Conservation (phyloP, 2,113 vertebrate genomes). For the Paradoxurus hermaphroditus region DNA sequence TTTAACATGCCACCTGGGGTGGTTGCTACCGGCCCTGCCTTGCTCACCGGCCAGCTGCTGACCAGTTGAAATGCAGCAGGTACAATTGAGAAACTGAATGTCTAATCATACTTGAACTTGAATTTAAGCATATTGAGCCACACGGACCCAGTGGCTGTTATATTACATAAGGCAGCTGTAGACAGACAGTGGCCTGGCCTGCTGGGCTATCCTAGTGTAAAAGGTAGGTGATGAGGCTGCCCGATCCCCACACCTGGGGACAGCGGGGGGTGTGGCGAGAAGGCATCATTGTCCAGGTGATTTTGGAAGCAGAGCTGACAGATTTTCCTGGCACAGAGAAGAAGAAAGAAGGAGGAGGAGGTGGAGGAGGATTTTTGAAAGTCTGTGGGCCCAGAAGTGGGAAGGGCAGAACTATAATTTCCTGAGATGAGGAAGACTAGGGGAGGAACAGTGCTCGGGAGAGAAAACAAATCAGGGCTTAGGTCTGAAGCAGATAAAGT, state of each 20-base stretch:
- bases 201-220: rapidly evolving
- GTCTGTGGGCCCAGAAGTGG: no score
- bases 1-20: background rate
- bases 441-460: no score
- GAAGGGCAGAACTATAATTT: background rate
- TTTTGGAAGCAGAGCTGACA: background rate
- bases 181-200: rapidly evolving
- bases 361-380: background rate
- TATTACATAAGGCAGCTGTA: no score
- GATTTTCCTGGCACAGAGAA: background rate
- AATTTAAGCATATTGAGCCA: background rate
- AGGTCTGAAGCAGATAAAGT: rapidly evolving
- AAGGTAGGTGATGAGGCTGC: no score
- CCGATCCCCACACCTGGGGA: no score
- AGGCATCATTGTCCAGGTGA: no score
- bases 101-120: background rate
- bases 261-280: background rate
- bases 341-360: no score
- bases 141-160: rapidly evolving
- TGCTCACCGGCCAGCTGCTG: background rate
- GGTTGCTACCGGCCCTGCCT: background rate
- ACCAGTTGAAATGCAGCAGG: background rate
- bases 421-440: background rate
- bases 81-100: background rate
- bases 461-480: background rate